A percentile compares a stretch with the other conserved stretches of the same genome.
Evolutionary conservation across 1,140 invertebrate species (phyloP).

Genomic region (Hyles vespertilio): DNA sequence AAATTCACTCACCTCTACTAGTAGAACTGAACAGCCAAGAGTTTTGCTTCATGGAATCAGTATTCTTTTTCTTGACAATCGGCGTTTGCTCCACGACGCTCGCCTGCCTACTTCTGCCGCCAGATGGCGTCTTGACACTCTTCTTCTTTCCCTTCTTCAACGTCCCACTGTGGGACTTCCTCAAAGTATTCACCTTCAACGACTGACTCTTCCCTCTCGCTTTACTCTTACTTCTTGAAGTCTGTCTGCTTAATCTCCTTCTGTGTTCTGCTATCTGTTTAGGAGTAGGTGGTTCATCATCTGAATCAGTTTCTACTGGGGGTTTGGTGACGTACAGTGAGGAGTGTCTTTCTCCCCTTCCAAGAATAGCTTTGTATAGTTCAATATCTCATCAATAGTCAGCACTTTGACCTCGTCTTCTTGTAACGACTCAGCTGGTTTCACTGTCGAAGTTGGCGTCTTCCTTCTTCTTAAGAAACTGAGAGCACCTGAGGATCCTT

Average conservation of each 20-base stretch:
- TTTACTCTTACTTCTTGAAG: conserved; percentile 68
- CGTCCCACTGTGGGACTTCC: conserved; percentile 64
- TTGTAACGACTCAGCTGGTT: conserved; percentile 55
- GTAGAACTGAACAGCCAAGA: conserved; percentile 68
- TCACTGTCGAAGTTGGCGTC: conserved; percentile 47
- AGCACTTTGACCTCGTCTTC: conserved; percentile 51
- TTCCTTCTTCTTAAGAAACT: conserved; percentile 68
- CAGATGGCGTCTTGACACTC: conserved; percentile 42
- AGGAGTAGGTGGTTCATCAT: conserved; percentile 57
- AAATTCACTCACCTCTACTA: conserved; percentile 39
- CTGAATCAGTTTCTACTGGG: conserved; percentile 57
- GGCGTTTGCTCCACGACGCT: conserved; percentile 59
- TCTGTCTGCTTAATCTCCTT: conserved; percentile 60
- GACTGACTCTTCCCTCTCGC: conserved; percentile 62
- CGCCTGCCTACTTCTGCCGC: conserved; percentile 51
- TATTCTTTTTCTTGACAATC: conserved; percentile 51
- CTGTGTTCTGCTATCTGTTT: conserved; percentile 58
- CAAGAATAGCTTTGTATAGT: conserved; percentile 60
- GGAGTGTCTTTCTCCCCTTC: conserved; percentile 62
- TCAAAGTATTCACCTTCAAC: conserved; percentile 61
- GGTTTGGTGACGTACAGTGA: conserved; percentile 31
- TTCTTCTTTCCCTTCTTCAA: conserved; percentile 67
- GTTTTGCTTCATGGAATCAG: conserved; percentile 50
- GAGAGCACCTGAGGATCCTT: conserved; percentile 63
- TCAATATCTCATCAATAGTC: conserved; percentile 51